Evolutionary conservation across 2,888 invertebrate species (phyloP).

Genomic region (Cataglyphis cursor): DNA sequence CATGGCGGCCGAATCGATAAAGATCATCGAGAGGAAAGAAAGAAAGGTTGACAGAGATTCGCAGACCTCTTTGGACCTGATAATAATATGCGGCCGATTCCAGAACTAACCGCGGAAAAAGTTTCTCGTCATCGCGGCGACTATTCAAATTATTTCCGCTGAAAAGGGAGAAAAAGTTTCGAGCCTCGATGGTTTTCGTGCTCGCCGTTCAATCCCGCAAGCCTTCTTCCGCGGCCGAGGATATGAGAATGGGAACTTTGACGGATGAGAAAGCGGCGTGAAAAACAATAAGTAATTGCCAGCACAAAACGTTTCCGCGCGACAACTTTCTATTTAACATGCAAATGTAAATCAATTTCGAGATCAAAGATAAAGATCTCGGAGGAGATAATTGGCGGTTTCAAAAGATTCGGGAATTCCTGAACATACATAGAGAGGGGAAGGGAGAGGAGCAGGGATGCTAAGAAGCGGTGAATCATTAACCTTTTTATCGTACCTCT

Average conservation of each 20-base stretch:
- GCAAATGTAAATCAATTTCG: conserved; percentile 24
- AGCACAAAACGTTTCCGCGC: conserved; percentile 15
- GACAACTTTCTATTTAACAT: conserved; percentile 15
- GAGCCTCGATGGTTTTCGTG: conserved; percentile 46
- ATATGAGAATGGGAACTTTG: conserved; percentile 10
- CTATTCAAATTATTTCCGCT: conserved; percentile 72
- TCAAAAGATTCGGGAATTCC: not conserved
- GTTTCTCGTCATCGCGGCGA: conserved; percentile 70
- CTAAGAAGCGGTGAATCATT: conserved; percentile 50
- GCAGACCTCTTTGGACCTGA: conserved; percentile 54
- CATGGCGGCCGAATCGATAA: conserved; percentile 58
- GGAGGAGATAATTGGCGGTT: conserved; percentile 26
- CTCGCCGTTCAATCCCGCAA: conserved; percentile 50
- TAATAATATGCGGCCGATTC: conserved; percentile 73
- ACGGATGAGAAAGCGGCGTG: not conserved
- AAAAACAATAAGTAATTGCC: conserved; percentile 33
- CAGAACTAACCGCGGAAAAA: conserved; percentile 64
- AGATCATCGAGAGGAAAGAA: conserved; percentile 46
- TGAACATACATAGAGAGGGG: not conserved
- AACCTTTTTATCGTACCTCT: conserved; percentile 62
- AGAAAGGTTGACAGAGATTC: conserved; percentile 33
- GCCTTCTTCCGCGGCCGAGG: conserved; percentile 12
- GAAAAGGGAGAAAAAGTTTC: conserved; percentile 61
- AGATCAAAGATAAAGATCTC: conserved; percentile 21
- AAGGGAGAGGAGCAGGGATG: not conserved